Evolutionary conservation across 2,113 vertebrate species (phyloP).

Genomic region (Centropus bengalensis): DNA sequence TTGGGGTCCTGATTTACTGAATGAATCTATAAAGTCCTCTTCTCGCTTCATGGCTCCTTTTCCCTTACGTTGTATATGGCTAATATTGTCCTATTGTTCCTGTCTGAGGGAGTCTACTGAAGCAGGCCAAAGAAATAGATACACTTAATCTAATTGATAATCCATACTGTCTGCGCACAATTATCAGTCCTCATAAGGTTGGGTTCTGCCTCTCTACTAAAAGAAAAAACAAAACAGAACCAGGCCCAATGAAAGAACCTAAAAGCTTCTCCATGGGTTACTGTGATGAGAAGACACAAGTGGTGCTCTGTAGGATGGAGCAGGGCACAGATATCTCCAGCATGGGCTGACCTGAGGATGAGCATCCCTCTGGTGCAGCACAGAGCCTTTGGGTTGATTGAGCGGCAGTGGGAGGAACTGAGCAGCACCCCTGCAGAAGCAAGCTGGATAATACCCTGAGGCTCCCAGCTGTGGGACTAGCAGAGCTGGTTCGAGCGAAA

Average conservation of each 20-base stretch:
- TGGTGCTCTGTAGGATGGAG: accelerated
- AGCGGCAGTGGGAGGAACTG: not conserved
- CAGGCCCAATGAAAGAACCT: not conserved
- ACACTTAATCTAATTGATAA: not conserved
- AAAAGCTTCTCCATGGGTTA: accelerated
- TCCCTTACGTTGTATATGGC: not conserved
- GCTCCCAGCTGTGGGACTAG: not conserved
- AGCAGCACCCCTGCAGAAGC: not conserved
- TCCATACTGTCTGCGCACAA: not conserved
- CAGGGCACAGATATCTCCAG: accelerated
- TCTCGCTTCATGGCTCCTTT: not conserved
- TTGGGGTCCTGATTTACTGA: not conserved
- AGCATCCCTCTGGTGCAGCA: not conserved
- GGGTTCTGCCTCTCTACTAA: not conserved
- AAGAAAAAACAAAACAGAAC: not conserved
- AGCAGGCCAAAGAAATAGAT: not conserved
- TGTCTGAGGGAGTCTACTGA: not conserved
- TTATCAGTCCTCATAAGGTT: not conserved
- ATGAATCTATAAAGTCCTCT: not conserved
- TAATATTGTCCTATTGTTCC: not conserved
- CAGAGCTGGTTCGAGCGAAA: not conserved
- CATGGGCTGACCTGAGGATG: not conserved
- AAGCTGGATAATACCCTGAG: not conserved
- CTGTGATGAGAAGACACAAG: not conserved
- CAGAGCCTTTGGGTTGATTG: not conserved